Evolutionary conservation across 1,140 invertebrate species (phyloP), one percentile per base, ranked within the genome.

Genomic region (Mactra quadrangularis): DNA sequence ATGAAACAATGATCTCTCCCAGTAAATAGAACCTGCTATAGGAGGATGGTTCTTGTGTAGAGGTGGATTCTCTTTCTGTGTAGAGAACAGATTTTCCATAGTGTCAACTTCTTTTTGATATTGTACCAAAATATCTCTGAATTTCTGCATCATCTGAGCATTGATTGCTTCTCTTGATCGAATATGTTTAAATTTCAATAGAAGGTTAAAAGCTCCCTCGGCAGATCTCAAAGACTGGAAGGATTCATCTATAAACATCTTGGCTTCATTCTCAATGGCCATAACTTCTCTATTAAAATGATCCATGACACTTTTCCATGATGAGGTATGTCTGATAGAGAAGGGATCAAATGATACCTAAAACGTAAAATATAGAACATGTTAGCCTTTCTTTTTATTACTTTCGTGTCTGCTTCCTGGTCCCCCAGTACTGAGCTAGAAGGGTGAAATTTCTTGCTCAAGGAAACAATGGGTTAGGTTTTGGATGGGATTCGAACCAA

Each of bases 171-270:
- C 93, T 9, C 97, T 93, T 0, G 96, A 97, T 87, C 97, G 95
- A 57, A 97, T 95, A 77, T 95, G 94, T 85, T 96, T 95, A 84
- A 98, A 96, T 90, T 96, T 97, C 17, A 96, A 90, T 0, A 98
- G 93, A 89, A 97, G 95, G 50, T 96, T 94, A 45, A 98, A 93
- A 0, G 97, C 96, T 60, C 95, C 95, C 90, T 97, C 96, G 0
- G 97, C 96, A 35, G 95, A 97, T 55, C 96, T 95, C 38, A 97
- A 93, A 79, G 95, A 95, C 71, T 95, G 95, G 89, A 98, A 98
- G 79, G 96, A 96, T 85, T 97, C 95, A 91, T 98, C 96, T 60
- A 98, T 97, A 83, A 97, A 97, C 76, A 94, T 94, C 87, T 96
- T 96, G 0, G 97, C 96, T 89, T 97, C 96, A n/a, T 95, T 94